Conservation (phyloP, 2,888 invertebrate species). For the Phengaris alcon region DNA sequence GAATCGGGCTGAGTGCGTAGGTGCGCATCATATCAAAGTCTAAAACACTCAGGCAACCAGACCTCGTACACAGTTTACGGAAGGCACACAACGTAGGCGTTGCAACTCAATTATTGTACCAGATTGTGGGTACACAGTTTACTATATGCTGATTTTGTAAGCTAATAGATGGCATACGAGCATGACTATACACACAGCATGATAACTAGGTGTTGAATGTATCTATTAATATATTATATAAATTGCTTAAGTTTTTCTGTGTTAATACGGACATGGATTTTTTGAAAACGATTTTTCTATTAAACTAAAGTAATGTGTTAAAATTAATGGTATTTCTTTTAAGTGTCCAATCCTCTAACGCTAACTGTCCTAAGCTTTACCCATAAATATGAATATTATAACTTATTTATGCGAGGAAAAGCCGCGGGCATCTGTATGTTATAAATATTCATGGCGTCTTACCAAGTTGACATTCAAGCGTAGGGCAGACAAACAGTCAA, state of each 20-base stretch:
- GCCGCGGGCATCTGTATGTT: conserved; percentile 19
- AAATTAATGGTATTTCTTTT: no score
- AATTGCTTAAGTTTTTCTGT: no score
- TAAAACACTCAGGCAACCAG: conserved; percentile 26
- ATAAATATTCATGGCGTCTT: conserved; percentile 24
- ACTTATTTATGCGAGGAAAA: conserved; percentile 19
- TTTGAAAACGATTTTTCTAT: no score
- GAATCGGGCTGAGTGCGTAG: conserved; percentile 8
- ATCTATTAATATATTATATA: no score
- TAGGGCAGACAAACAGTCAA: conserved; percentile 42
- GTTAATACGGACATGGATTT: no score
- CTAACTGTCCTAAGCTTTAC: background rate
- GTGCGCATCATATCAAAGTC: conserved; percentile 20
- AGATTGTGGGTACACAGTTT: conserved; percentile 37
- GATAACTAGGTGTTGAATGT: no score
- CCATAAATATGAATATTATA: conserved; percentile 7
- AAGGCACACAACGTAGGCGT: conserved; percentile 47
- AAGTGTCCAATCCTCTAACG: no score
- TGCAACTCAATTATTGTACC: conserved; percentile 45
- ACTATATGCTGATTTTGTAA: background rate
- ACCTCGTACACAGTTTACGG: conserved; percentile 45
- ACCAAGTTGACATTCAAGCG: conserved; percentile 39
- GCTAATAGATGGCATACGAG: no score
- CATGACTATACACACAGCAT: background rate
- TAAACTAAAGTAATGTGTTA: no score